These are phyloP conservation scores for Eurypyga helias DNA, from an alignment of 2,113 vertebrate species.

Conservation along the genomic window DNA sequence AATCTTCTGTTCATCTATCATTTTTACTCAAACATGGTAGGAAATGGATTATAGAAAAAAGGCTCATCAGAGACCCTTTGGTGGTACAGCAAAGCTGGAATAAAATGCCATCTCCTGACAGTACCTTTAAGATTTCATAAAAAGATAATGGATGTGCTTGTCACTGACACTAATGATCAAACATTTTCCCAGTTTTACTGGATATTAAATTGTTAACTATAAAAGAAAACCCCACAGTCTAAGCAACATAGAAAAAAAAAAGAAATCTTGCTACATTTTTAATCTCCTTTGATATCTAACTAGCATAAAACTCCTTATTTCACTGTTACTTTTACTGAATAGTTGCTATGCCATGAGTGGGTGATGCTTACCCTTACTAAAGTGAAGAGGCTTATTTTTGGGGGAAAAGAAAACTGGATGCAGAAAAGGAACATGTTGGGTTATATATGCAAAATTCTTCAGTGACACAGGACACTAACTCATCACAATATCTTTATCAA, in stretches of 20 bases:
- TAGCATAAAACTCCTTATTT: conserved; percentile 20
- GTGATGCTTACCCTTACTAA: not conserved
- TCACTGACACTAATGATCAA: conserved; percentile 56
- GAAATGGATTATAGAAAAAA: not conserved
- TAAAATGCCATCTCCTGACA: conserved; percentile 56
- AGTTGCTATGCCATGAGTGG: not conserved
- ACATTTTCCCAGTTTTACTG: conserved; percentile 61
- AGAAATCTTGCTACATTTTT: not conserved
- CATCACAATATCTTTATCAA: not conserved
- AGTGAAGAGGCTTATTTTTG: not conserved
- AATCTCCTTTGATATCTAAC: not conserved
- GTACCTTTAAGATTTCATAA: conserved; percentile 66
- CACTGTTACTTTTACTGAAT: not conserved
- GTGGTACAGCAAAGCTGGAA: conserved; percentile 26
- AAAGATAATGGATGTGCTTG: conserved; percentile 69
- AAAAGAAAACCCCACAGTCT: conserved; percentile 14
- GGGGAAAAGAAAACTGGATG: not conserved
- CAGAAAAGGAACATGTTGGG: not conserved
- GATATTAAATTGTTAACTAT: conserved; percentile 35
- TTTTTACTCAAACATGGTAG: conserved; percentile 36
- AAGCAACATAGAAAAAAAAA: not conserved
- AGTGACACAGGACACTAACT: not conserved
- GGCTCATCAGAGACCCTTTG: conserved; percentile 2
- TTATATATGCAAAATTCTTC: not conserved
- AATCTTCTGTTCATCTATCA: conserved; percentile 56